These are phyloP conservation scores for Drosophila setifemur DNA, from an alignment of 1,140 invertebrate genomes.

Conservation along the genomic window DNA sequence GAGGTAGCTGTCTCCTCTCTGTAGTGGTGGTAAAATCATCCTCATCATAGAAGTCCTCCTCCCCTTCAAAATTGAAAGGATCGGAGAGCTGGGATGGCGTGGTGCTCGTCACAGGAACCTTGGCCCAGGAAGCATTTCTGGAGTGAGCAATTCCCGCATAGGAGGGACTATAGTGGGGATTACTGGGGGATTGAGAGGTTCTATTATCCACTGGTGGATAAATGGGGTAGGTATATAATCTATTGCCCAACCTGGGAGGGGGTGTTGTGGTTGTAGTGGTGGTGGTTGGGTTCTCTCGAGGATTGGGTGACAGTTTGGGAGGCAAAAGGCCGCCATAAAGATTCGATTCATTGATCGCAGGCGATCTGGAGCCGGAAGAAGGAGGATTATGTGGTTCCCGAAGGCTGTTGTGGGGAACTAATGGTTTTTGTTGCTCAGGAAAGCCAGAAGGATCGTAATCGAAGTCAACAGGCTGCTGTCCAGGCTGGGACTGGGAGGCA, in stretches of 20 bases:
- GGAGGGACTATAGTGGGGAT: conserved; percentile 71
- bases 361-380: neutral
- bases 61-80: conserved; percentile 21
- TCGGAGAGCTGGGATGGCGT: conserved; percentile 4
- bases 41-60: conserved; percentile 31
- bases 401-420: neutral
- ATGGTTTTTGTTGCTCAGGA: neutral
- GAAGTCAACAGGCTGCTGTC: conserved; percentile 13
- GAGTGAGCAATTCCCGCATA: conserved; percentile 75
- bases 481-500: neutral
- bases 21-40: conserved; percentile 30
- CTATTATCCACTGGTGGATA: conserved; percentile 45
- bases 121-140: conserved; percentile 56
- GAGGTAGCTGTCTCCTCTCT: neutral
- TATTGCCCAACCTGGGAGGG: conserved; percentile 11
- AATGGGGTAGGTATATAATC: conserved; percentile 48
- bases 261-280: conserved; percentile 1
- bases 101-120: conserved; percentile 27
- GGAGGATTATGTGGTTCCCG: neutral
- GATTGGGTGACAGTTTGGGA: conserved; percentile 7
- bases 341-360: conserved; percentile 46
- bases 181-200: conserved; percentile 9
- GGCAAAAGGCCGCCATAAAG: conserved; percentile 53
- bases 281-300: neutral
- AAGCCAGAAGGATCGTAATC: neutral